Evolutionary conservation across 2,888 invertebrate species (phyloP).

Genomic region (Eudasyphora cyanicolor): DNA sequence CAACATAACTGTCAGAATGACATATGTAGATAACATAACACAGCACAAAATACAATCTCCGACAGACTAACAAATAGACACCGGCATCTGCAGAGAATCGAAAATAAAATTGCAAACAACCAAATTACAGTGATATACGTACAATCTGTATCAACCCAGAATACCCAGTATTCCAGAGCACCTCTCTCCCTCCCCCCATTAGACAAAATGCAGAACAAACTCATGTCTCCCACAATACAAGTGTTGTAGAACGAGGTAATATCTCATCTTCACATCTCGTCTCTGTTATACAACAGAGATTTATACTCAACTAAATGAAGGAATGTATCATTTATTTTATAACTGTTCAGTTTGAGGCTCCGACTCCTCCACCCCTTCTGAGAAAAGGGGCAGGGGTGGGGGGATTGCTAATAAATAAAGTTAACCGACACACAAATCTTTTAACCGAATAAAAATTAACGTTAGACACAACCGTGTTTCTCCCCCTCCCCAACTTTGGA

Average conservation of each 20-base stretch:
- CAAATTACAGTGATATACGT: neutral
- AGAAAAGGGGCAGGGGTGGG: neutral
- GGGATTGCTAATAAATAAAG: neutral
- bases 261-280: neutral
- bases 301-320: neutral
- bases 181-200: neutral
- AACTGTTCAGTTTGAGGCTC: neutral
- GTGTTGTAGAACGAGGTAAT: neutral
- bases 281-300: neutral
- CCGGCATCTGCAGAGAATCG: neutral
- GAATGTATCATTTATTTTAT: neutral
- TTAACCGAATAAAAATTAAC: neutral
- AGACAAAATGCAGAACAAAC: neutral
- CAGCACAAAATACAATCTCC: neutral
- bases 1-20: constrained; percentile 62
- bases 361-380: neutral
- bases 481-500: neutral
- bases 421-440: neutral
- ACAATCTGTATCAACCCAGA: neutral
- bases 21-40: constrained; percentile 60
- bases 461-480: neutral
- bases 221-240: neutral
- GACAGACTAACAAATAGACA: too few relatives aligned
- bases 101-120: neutral
- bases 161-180: neutral